phyloP scores from a whole-genome alignment of 2,888 invertebrate species.

The Limnephilus rhombicus region DNA sequence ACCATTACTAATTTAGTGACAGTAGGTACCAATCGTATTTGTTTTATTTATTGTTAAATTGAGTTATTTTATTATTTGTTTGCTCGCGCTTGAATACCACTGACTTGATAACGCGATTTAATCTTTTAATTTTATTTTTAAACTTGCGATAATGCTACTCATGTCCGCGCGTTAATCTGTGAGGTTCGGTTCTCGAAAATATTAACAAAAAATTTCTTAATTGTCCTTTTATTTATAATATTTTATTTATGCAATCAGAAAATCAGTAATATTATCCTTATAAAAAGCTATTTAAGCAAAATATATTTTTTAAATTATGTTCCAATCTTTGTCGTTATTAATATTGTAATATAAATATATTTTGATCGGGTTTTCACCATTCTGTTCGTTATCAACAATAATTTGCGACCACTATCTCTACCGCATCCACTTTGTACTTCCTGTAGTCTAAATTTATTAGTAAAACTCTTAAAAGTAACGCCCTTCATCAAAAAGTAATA shows the following conservation, averaged over 20 bases:
- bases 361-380: slow-evolving; percentile 1
- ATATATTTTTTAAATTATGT: neutral
- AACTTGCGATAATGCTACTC: neutral
- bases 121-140: neutral
- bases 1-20: neutral
- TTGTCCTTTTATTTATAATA: neutral
- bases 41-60: neutral
- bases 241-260: neutral
- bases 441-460: slow-evolving; percentile 6
- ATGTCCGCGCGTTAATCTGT: neutral
- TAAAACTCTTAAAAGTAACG: neutral
- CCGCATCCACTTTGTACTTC: slow-evolving; percentile 45
- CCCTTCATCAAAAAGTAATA: neutral
- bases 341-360: neutral
- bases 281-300: no score
- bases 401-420: slow-evolving; percentile 43
- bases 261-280: neutral
- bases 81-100: neutral
- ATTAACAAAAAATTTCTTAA: neutral
- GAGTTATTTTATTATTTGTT: neutral
- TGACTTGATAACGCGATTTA: neutral
- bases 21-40: neutral
- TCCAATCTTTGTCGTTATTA: neutral
- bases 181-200: neutral
- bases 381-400: slow-evolving; percentile 10